Conservation (phyloP, 2,113 vertebrate genomes). For the Neodon shergylaensis region DNA sequence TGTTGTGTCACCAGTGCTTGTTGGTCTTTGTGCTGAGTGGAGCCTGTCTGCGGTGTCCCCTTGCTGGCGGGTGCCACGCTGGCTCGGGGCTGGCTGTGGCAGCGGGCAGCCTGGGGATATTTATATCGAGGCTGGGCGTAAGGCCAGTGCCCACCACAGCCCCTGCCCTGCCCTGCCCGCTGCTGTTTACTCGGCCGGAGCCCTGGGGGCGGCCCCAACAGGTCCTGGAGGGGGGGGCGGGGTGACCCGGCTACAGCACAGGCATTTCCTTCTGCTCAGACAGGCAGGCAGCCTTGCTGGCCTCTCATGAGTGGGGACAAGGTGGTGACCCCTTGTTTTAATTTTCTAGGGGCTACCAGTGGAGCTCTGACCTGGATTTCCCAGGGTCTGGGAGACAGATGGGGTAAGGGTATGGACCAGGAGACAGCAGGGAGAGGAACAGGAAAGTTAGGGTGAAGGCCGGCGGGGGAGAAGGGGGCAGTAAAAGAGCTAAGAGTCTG, state of each 20-base stretch:
- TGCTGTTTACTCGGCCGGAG: conserved; percentile 74
- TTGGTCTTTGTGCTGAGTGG: conserved; percentile 29
- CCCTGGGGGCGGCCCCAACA: conserved; percentile 64
- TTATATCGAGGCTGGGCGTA: conserved; percentile 73
- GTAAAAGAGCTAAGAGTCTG: not conserved
- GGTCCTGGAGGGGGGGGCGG: conserved; percentile 37
- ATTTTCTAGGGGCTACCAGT: conserved; percentile 40
- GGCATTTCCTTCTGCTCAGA: conserved; percentile 76
- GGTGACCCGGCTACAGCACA: conserved; percentile 74
- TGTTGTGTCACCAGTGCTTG: not conserved
- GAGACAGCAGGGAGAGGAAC: not conserved
- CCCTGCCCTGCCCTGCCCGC: conserved; percentile 77
- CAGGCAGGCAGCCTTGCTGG: conserved; percentile 40
- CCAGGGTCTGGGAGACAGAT: conserved; percentile 23
- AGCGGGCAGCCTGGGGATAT: conserved; percentile 71
- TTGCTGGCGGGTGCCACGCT: conserved; percentile 77
- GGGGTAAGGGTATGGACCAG: not conserved
- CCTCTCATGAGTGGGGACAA: conserved; percentile 28
- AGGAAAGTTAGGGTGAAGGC: not conserved
- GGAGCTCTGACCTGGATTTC: conserved; percentile 23
- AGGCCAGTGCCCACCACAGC: conserved; percentile 81
- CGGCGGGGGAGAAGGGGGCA: not conserved
- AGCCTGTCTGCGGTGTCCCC: conserved; percentile 52
- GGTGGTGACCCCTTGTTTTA: conserved; percentile 15
- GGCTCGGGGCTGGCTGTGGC: conserved; percentile 70